These are phyloP conservation scores for Podarcis cretensis DNA, from an alignment of 2,113 vertebrate genomes.

Conservation along the genomic window DNA sequence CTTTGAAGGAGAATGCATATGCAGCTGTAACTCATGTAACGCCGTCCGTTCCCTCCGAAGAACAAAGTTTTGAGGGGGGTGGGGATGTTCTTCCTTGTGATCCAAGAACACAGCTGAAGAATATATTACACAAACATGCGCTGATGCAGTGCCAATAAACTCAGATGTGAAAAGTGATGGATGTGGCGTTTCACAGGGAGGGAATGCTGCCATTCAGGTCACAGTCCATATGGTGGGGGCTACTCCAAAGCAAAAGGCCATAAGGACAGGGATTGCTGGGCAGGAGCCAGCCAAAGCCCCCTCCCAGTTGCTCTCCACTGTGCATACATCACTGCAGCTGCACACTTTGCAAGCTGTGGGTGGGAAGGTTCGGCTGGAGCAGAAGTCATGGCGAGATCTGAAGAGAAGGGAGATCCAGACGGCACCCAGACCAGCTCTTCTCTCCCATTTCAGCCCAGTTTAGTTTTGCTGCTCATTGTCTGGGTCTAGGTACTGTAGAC, in stretches of 20 bases:
- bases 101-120: not conserved
- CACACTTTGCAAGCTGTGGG: not conserved
- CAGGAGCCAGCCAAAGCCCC: not conserved
- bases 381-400: not conserved
- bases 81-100: not conserved
- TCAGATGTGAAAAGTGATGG: not conserved
- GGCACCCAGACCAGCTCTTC: not conserved
- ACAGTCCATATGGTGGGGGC: not conserved
- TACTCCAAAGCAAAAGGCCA: slow-evolving; percentile 1
- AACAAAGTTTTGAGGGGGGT: not conserved
- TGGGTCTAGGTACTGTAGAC: too few relatives aligned
- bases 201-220: not conserved
- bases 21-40: not conserved
- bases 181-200: not conserved
- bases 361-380: not conserved
- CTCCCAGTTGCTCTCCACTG: not conserved
- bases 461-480: not conserved
- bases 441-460: not conserved
- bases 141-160: not conserved
- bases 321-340: not conserved
- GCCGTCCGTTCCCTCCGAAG: not conserved
- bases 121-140: not conserved
- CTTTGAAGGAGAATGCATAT: not conserved
- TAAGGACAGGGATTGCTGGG: not conserved
- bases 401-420: not conserved